phyloP scores from a whole-genome alignment of 1,140 invertebrate genomes.

The Cydia strobilella region DNA sequence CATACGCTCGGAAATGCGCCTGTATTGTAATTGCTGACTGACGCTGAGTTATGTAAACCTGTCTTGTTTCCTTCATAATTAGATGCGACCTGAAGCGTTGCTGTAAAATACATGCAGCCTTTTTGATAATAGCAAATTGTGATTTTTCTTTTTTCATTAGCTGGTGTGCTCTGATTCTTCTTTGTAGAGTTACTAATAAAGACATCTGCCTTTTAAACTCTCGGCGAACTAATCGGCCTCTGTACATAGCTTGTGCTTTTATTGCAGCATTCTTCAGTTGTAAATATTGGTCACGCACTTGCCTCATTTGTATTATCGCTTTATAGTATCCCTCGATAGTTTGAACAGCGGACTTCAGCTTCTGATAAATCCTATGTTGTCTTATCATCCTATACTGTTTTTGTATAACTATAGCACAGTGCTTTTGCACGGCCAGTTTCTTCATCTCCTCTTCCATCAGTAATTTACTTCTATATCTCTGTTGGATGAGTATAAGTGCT shows the following conservation, averaged over 20 bases:
- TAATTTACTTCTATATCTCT: constrained; percentile 70
- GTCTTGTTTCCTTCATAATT: constrained; percentile 57
- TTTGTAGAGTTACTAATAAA: constrained; percentile 69
- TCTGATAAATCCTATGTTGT: constrained; percentile 47
- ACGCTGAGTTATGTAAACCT: constrained; percentile 63
- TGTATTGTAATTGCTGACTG: constrained; percentile 56
- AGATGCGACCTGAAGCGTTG: constrained; percentile 65
- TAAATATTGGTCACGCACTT: constrained; percentile 66
- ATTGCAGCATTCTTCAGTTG: constrained; percentile 49
- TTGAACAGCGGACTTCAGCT: constrained; percentile 50
- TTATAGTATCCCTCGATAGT: constrained; percentile 64
- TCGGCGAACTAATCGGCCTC: constrained; percentile 48
- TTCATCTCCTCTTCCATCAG: constrained; percentile 58
- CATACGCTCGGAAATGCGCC: constrained; percentile 50
- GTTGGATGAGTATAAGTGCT: constrained; percentile 68
- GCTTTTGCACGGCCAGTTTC: constrained; percentile 52
- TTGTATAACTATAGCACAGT: constrained; percentile 68
- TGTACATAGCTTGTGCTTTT: constrained; percentile 72
- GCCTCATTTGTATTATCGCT: constrained; percentile 65
- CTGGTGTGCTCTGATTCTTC: constrained; percentile 65
- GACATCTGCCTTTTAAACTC: constrained; percentile 57
- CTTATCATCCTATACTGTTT: constrained; percentile 68
- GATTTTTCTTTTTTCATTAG: constrained; percentile 61
- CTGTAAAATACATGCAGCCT: constrained; percentile 73
- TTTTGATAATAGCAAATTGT: constrained; percentile 61